A percentile compares a stretch with the other conserved stretches of the same genome.
Evolutionary conservation across 2,797 vertebrate genomes (phyloP).

Genomic region (Huso huso): DNA sequence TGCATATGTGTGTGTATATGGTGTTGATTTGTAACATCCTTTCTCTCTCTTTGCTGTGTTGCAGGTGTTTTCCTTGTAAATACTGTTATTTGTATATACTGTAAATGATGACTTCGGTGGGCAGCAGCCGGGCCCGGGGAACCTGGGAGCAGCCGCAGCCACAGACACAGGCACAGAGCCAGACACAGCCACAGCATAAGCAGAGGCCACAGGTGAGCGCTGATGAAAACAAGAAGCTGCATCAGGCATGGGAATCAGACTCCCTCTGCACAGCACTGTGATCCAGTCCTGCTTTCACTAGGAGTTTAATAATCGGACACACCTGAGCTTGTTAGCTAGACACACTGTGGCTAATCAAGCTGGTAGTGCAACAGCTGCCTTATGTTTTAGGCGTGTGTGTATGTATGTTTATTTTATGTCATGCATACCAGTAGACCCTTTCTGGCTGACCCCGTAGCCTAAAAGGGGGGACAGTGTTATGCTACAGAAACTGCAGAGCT

Average conservation of each 20-base stretch:
- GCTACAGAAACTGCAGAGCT: conserved; percentile 58
- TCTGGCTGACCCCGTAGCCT: conserved; percentile 48
- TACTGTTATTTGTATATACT: conserved; percentile 99
- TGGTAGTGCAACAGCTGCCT: neutral
- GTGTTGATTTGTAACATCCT: neutral
- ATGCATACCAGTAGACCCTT: conserved; percentile 68
- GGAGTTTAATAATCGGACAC: neutral
- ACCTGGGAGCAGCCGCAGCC: conserved; percentile 69
- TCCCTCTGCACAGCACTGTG: neutral
- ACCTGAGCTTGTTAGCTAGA: neutral
- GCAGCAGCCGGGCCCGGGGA: conserved; percentile 88
- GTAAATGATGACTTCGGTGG: conserved; percentile 99
- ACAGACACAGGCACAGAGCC: conserved; percentile 93
- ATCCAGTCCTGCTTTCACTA: neutral
- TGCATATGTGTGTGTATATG: neutral
- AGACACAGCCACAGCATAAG: conserved; percentile 82
- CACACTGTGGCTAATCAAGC: neutral
- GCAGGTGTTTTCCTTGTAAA: conserved; percentile 96
- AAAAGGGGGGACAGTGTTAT: conserved; percentile 63
- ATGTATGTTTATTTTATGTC: too few species aligned
- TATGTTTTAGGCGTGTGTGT: too few species aligned
- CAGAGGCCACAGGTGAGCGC: conserved; percentile 68
- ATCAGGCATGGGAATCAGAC: neutral
- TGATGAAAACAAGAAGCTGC: neutral
- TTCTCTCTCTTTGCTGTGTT: conserved; percentile 12